Percentiles rank a stretch among this genome's conserved stretches.
phyloP scores from a whole-genome alignment of 2,888 invertebrate genomes.

The Synanthedon vespiformis region DNA sequence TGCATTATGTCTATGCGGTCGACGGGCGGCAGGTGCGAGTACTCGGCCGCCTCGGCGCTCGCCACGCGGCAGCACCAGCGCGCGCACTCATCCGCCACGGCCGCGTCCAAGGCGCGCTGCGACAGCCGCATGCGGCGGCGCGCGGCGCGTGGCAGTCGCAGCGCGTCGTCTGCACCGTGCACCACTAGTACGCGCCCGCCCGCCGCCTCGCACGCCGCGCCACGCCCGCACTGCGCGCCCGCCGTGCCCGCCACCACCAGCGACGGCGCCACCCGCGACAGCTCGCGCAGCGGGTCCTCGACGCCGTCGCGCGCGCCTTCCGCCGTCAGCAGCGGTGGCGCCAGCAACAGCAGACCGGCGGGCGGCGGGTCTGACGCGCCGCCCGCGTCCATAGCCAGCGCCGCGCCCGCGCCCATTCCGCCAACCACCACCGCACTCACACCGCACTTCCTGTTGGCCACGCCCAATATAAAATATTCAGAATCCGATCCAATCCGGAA shows the following conservation, averaged over 20 bases:
- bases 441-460: slow-evolving; percentile 3
- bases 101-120: slow-evolving; percentile 77
- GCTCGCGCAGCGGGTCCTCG: slow-evolving; percentile 71
- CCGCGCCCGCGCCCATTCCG: slow-evolving; percentile 29
- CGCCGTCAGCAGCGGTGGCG: slow-evolving; percentile 75
- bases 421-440: slow-evolving; percentile 21
- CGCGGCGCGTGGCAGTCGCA: slow-evolving; percentile 71
- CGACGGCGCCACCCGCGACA: slow-evolving; percentile 11
- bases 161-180: slow-evolving; percentile 76
- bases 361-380: slow-evolving; percentile 12
- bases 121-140: slow-evolving; percentile 74
- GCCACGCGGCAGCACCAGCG: not conserved
- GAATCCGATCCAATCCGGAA: not conserved
- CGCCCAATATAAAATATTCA: too few relatives aligned
- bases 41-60: slow-evolving; percentile 10
- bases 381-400: slow-evolving; percentile 16
- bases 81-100: slow-evolving; percentile 23
- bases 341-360: slow-evolving; percentile 74
- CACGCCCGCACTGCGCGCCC: slow-evolving; percentile 41
- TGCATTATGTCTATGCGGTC: slow-evolving; percentile 64
- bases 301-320: slow-evolving; percentile 75
- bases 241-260: slow-evolving; percentile 28
- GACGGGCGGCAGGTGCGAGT: slow-evolving; percentile 18
- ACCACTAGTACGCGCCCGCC: slow-evolving; percentile 72
- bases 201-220: slow-evolving; percentile 64